These are phyloP conservation scores for Neoarius graeffei DNA, from an alignment of 2,113 vertebrate genomes.

Conservation along the genomic window DNA sequence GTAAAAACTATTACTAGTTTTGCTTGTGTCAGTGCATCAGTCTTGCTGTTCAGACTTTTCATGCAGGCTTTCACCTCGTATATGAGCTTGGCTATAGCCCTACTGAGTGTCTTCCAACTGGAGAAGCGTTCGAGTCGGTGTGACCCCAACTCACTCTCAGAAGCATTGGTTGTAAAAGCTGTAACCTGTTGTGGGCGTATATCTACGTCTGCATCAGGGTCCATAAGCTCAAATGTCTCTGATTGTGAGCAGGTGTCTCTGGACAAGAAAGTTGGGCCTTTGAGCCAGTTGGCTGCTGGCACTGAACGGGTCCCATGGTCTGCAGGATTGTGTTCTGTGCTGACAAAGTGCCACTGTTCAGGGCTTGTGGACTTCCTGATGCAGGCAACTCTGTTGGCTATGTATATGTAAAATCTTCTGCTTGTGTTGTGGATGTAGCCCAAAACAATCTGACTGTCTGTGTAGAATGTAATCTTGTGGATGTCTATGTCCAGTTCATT, in stretches of 20 bases:
- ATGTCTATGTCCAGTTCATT: not conserved
- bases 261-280: not conserved
- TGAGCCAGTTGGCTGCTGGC: conserved; percentile 2
- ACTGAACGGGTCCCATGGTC: conserved; percentile 32
- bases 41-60: not conserved
- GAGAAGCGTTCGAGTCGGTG: not conserved
- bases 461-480: conserved; percentile 31
- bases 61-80: not conserved
- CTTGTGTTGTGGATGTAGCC: conserved; percentile 39
- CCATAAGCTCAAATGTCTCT: not conserved
- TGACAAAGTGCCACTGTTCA: conserved; percentile 35
- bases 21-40: not conserved
- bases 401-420: conserved; percentile 39
- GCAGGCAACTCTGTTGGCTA: conserved; percentile 18
- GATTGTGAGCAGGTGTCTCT: too few relatives aligned
- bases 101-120: not conserved
- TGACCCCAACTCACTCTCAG: not conserved
- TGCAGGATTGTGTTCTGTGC: conserved; percentile 29
- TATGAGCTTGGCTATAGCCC: not conserved
- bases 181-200: not conserved
- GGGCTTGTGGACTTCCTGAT: conserved; percentile 31
- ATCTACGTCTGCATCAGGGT: not conserved
- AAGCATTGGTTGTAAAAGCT: not conserved
- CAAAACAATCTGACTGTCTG: conserved; percentile 39
- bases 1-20: not conserved